A percentile compares a stretch with the other conserved stretches of the same genome.
Conservation (phyloP, 2,888 invertebrate genomes). For the Meloe dianella region DNA sequence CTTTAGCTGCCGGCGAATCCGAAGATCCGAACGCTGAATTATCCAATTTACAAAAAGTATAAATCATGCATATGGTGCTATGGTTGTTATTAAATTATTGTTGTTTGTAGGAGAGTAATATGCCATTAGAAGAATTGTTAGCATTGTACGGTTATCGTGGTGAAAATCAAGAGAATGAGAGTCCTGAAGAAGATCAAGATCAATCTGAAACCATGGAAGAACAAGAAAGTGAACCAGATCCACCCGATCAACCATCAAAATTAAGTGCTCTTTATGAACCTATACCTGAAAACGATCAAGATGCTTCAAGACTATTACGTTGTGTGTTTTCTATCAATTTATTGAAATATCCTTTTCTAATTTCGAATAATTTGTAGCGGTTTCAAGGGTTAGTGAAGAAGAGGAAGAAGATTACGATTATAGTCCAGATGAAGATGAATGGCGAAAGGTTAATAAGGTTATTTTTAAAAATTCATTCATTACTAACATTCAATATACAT, state of each 20-base stretch:
- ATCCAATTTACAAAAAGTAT: slow-evolving; percentile 81
- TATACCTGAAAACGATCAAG: slow-evolving; percentile 57
- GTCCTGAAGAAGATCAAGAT: slow-evolving; percentile 57
- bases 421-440: slow-evolving; percentile 85
- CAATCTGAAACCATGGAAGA: slow-evolving; percentile 62
- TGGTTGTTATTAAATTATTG: slow-evolving; percentile 13
- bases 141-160: slow-evolving; percentile 80
- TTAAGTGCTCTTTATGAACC: slow-evolving; percentile 64
- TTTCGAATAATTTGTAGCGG: slow-evolving; percentile 59
- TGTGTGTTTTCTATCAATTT: slow-evolving; percentile 50
- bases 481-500: slow-evolving; percentile 28
- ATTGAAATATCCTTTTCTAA: too few relatives aligned
- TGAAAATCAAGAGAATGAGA: slow-evolving; percentile 56
- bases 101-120: slow-evolving; percentile 80
- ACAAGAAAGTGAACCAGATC: slow-evolving; percentile 52
- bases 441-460: slow-evolving; percentile 72
- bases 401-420: slow-evolving; percentile 85
- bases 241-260: slow-evolving; percentile 60
- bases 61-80: slow-evolving; percentile 9
- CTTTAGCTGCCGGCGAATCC: slow-evolving; percentile 83
- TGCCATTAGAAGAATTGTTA: slow-evolving; percentile 92
- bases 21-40: slow-evolving; percentile 89
- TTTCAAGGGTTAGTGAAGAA: slow-evolving; percentile 78
- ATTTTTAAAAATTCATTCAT: slow-evolving; percentile 39
- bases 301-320: slow-evolving; percentile 62